Evolutionary conservation across 2,113 vertebrate genomes (phyloP).

Genomic region (Regulus satrapa): DNA sequence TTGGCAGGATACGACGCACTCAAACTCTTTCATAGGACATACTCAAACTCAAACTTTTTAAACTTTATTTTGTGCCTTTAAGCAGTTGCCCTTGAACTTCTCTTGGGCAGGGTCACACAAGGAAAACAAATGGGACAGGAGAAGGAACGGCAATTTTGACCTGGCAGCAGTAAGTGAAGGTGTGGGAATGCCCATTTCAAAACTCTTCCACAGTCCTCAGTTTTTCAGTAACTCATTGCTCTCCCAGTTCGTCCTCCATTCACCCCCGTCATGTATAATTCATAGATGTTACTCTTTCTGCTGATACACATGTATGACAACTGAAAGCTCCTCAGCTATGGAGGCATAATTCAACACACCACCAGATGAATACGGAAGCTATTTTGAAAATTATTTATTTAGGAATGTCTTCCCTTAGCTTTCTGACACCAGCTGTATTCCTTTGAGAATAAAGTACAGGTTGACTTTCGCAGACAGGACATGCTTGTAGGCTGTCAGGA

Average conservation of each 20-base stretch:
- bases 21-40: neutral
- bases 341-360: neutral
- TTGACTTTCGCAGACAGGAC: neutral
- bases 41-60: too few species aligned
- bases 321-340: neutral
- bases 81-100: neutral
- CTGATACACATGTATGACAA: neutral
- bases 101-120: neutral
- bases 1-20: neutral
- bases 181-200: neutral
- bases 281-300: neutral
- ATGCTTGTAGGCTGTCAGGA: neutral
- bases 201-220: neutral
- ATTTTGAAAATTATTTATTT: neutral
- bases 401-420: neutral
- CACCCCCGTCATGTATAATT: fast-evolving
- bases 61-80: neutral
- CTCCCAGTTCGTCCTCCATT: neutral
- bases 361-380: neutral
- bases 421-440: neutral
- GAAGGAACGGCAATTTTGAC: neutral
- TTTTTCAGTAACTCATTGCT: neutral
- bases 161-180: neutral
- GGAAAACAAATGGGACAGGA: neutral
- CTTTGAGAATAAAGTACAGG: neutral